Conservation (phyloP, 2,113 vertebrate genomes). For the Anas platyrhynchos region DNA sequence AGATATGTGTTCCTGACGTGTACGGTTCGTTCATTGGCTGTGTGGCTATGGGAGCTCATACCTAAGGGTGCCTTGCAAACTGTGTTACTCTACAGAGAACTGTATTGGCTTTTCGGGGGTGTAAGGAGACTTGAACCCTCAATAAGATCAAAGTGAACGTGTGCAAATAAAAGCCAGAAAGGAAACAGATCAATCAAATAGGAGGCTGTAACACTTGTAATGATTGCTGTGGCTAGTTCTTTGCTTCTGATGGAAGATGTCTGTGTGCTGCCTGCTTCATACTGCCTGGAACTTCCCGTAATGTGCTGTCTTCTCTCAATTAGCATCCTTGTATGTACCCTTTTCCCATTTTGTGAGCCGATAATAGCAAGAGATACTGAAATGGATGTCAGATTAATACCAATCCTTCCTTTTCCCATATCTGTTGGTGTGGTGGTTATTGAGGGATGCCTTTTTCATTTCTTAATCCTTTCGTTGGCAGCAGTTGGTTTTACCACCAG, state of each 20-base stretch:
- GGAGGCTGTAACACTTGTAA: background rate
- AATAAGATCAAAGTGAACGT: background rate
- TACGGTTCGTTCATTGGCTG: background rate
- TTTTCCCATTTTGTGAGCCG: background rate
- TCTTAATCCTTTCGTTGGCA: background rate
- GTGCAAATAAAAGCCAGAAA: background rate
- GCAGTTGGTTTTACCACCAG: background rate
- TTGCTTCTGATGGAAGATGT: background rate
- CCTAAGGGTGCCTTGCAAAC: constrained; percentile 14
- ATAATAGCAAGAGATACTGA: background rate
- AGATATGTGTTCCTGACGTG: background rate
- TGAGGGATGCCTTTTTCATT: background rate
- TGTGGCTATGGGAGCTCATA: background rate
- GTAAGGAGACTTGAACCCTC: background rate
- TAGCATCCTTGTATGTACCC: background rate
- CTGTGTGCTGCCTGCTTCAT: background rate
- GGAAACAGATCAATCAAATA: background rate
- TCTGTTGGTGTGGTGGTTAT: background rate
- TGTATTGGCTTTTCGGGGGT: background rate
- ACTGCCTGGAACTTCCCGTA: background rate
- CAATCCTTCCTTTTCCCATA: background rate
- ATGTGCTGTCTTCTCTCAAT: background rate
- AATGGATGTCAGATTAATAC: background rate
- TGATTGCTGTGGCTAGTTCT: background rate
- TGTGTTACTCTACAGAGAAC: background rate